Percentiles rank a stretch among this genome's conserved stretches.
phyloP scores from a whole-genome alignment of 1,140 invertebrate genomes.

The Achatina immaculata region DNA sequence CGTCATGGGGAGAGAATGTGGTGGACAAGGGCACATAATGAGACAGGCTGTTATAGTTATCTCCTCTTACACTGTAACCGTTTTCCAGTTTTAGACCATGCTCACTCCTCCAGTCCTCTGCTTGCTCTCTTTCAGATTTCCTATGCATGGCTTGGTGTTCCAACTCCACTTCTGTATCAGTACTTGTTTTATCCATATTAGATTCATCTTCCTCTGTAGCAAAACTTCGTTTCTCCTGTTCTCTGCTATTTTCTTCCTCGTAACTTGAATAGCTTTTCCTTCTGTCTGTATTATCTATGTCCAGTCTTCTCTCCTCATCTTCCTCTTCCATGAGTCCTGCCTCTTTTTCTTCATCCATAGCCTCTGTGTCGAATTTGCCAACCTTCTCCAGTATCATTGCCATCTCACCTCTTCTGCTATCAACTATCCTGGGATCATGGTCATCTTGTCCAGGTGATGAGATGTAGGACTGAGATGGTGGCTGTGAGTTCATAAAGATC shows the following conservation, averaged over 20 bases:
- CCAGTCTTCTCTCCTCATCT: not conserved
- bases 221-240: not conserved
- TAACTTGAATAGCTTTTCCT: not conserved
- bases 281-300: not conserved
- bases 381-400: conserved; percentile 6
- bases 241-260: not conserved
- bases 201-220: not conserved
- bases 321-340: not conserved
- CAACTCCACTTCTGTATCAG: conserved; percentile 10
- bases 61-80: not conserved
- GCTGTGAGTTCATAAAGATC: conserved; percentile 24
- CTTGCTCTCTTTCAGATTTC: conserved; percentile 26
- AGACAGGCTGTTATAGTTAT: no score
- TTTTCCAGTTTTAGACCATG: not conserved
- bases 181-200: not conserved
- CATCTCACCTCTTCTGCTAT: conserved; percentile 29
- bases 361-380: conserved; percentile 12
- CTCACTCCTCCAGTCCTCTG: conserved; percentile 10
- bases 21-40: not conserved
- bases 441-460: not conserved
- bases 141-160: conserved; percentile 10
- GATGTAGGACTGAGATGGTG: not conserved
- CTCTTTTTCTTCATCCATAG: conserved; percentile 21
- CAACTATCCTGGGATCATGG: not conserved
- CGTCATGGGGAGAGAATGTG: conserved; percentile 16